Evolutionary conservation across 2,113 vertebrate species (phyloP), one percentile per base, ranked within the genome.

Genomic region (Eclectus roratus): DNA sequence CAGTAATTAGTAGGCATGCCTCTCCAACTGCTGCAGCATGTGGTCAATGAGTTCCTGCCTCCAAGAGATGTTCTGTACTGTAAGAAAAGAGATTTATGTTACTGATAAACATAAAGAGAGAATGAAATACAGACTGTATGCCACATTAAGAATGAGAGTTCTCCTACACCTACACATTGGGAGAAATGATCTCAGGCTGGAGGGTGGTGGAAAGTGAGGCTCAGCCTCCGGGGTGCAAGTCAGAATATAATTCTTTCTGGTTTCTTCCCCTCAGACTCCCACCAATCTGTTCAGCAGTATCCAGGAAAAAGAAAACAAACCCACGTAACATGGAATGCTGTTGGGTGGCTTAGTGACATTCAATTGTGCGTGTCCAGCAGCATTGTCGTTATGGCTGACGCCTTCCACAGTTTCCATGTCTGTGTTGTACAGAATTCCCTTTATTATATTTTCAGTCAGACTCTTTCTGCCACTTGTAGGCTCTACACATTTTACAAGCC

Each of bases 11-110:
- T 60, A 90, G 89, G 60, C 91, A 94, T 88, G 81, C 61, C 69
- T 88, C 81, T 90, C 92, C 93, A 85, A 91, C 84, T 92, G 96
- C 94, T 96, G 81, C 92, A 95, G 94, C 90, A 95, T 96, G 90
- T 96, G 96, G 94, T 92, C 95, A 97, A 88, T 94, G 91, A 92
- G 79, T 90, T 95, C 82, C 77, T 97, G 93, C 82, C 95, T 96
- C 84, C 77, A 53, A 95, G 95, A 95, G 65, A 95, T 92, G 79
- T 77, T 92, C 91, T 93, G 80, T 70, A 60, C 84, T 87, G 73
- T 68, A 91, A 83, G 84, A 78, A 82, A 74, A 71, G 53, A 88
- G 66, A 96, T 96, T 94, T 95, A 96, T 85, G 41, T 61, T 86
- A 50, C 77, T 50, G 91, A 95, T 78, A 96, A 94, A 73, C 82